Conservation (phyloP, 2,888 invertebrate genomes). For the Ectobius pallidus region DNA sequence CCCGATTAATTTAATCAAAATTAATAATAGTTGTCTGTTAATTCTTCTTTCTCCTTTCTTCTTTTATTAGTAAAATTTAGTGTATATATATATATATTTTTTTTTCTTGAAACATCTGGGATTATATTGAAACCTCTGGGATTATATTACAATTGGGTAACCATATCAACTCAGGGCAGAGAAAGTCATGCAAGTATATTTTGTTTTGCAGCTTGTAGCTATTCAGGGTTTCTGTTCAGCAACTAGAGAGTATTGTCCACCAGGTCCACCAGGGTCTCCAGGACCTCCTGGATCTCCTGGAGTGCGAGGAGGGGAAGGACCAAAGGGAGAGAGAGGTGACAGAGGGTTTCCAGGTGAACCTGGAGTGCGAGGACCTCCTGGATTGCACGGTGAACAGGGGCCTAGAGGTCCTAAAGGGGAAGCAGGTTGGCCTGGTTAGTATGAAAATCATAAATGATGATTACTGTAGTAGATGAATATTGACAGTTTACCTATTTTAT, state of each 20-base stretch:
- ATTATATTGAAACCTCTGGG: too few species aligned
- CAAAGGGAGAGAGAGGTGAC: conserved; percentile 52
- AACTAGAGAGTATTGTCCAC: conserved; percentile 79
- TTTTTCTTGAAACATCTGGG: too few species aligned
- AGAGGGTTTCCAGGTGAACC: conserved; percentile 55
- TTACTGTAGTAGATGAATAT: neutral
- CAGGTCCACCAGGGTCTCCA: conserved; percentile 65
- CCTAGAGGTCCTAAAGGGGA: conserved; percentile 74
- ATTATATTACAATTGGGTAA: too few species aligned
- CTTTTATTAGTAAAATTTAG: too few species aligned
- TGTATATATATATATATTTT: too few species aligned
- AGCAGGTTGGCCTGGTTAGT: conserved; percentile 55
- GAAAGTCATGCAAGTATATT: too few species aligned
- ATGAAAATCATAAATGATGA: neutral
- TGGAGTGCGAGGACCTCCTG: conserved; percentile 60
- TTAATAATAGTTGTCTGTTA: too few species aligned
- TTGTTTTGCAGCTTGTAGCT: conserved; percentile 78
- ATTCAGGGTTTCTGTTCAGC: conserved; percentile 85
- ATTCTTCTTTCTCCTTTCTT: too few species aligned
- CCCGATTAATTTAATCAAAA: too few species aligned
- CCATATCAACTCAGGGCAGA: too few species aligned
- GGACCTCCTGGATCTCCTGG: conserved; percentile 58
- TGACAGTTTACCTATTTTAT: neutral
- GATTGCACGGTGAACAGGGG: conserved; percentile 71
- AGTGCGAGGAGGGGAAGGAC: conserved; percentile 48